Evolutionary conservation across 2,113 vertebrate genomes (phyloP).

Genomic region (Caloenas nicobarica): DNA sequence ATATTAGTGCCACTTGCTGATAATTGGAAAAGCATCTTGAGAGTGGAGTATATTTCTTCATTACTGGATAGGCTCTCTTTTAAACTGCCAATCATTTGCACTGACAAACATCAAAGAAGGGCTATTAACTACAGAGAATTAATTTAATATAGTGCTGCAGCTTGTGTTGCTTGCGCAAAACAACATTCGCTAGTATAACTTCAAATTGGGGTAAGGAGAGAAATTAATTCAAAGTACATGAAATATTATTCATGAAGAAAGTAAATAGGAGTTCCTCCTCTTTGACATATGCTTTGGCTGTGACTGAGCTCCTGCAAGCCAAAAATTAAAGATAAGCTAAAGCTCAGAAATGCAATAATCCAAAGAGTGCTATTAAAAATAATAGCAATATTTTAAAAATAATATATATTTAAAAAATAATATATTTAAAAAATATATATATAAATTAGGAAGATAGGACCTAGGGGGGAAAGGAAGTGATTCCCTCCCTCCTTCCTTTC

Average conservation of each 20-base stretch:
- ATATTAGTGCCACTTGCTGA: background rate
- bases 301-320: background rate
- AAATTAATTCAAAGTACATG: background rate
- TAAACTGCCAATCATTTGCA: background rate
- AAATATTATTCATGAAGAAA: background rate
- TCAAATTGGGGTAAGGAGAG: rapidly evolving
- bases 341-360: background rate
- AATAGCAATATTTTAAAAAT: background rate
- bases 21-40: background rate
- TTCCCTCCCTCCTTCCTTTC: background rate
- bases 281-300: background rate
- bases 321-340: background rate
- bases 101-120: background rate
- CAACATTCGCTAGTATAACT: background rate
- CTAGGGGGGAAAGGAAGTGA: too few species aligned
- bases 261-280: background rate
- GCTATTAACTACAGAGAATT: background rate
- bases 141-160: background rate
- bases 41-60: background rate
- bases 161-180: background rate
- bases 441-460: background rate
- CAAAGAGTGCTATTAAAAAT: background rate
- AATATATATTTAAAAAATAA: background rate
- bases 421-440: too few species aligned
- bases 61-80: background rate